These are phyloP conservation scores for Lomographa bimaculata DNA, from an alignment of 2,888 invertebrate species.

Conservation along the genomic window DNA sequence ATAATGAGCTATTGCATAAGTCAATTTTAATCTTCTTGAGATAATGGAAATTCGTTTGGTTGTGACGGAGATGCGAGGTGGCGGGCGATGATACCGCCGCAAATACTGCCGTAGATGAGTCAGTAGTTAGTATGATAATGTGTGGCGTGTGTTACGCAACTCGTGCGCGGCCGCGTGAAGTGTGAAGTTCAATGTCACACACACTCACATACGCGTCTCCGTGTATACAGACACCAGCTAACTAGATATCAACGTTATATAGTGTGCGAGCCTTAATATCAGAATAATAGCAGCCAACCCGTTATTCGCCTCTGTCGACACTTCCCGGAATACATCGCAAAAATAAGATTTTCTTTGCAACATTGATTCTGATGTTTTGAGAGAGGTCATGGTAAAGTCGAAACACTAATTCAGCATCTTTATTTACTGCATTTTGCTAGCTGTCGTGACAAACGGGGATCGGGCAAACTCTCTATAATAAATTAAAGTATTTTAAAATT, in stretches of 20 bases:
- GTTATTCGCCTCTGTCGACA: conserved; percentile 75
- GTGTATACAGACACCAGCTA: conserved; percentile 34
- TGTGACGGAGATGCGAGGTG: conserved; percentile 15
- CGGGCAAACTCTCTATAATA: conserved; percentile 7
- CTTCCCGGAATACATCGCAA: conserved; percentile 77
- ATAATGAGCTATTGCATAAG: conserved; percentile 24
- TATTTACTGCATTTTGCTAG: conserved; percentile 31
- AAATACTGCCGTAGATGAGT: conserved; percentile 16
- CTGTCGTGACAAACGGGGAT: conserved; percentile 29
- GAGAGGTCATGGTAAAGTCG: conserved; percentile 75
- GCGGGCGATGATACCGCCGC: conserved; percentile 15
- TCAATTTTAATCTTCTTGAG: conserved; percentile 26
- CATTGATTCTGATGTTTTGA: conserved; percentile 57
- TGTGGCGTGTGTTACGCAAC: conserved; percentile 67
- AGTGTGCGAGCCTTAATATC: conserved; percentile 60
- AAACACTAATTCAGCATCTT: conserved; percentile 47
- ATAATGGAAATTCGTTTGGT: conserved; percentile 32
- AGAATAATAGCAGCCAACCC: conserved; percentile 74
- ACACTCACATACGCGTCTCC: conserved; percentile 51
- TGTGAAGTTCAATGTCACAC: conserved; percentile 83
- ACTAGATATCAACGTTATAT: conserved; percentile 40
- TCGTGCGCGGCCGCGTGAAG: conserved; percentile 75
- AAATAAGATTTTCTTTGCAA: conserved; percentile 65
- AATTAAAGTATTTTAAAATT: conserved; percentile 4
- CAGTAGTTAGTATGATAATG: conserved; percentile 17